A percentile compares a stretch with the other conserved stretches of the same genome.
Conservation (phyloP, 2,113 vertebrate genomes). For the Clarias macrocephalus region DNA sequence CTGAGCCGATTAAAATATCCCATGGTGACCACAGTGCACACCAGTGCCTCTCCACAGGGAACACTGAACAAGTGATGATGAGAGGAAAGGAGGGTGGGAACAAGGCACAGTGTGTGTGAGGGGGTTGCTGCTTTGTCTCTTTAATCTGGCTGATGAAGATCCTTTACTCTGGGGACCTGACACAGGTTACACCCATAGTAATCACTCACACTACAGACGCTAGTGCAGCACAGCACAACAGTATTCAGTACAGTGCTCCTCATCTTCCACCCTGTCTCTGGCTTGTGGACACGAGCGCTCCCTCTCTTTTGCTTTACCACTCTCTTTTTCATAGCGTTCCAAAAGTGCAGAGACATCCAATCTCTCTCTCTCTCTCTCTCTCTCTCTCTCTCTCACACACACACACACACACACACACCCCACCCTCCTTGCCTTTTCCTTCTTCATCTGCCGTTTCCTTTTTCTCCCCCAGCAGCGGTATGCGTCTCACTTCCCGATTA, state of each 20-base stretch:
- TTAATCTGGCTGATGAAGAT: constrained; percentile 73
- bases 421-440: constrained; percentile 27
- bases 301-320: constrained; percentile 45
- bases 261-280: constrained; percentile 21
- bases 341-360: constrained; percentile 48
- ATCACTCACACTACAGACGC: constrained; percentile 43
- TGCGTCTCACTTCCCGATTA: constrained; percentile 44
- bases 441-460: constrained; percentile 51
- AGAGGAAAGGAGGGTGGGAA: constrained; percentile 33
- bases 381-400: constrained; percentile 43
- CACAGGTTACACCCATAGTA: constrained; percentile 57
- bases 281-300: constrained; percentile 38
- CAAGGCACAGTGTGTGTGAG: constrained; percentile 11
- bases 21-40: constrained; percentile 60
- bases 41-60: constrained; percentile 39
- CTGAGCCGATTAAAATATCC: constrained; percentile 61
- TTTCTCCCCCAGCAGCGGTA: constrained; percentile 44
- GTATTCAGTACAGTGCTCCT: constrained; percentile 51
- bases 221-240: constrained; percentile 47
- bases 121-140: constrained; percentile 54
- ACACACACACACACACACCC: constrained; percentile 34
- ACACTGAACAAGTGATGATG: constrained; percentile 15
- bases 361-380: constrained; percentile 46
- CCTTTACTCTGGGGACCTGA: constrained; percentile 64
- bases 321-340: constrained; percentile 26